Evolutionary conservation across 2,113 vertebrate genomes (phyloP).

Genomic region (Hepsetus odoe): DNA sequence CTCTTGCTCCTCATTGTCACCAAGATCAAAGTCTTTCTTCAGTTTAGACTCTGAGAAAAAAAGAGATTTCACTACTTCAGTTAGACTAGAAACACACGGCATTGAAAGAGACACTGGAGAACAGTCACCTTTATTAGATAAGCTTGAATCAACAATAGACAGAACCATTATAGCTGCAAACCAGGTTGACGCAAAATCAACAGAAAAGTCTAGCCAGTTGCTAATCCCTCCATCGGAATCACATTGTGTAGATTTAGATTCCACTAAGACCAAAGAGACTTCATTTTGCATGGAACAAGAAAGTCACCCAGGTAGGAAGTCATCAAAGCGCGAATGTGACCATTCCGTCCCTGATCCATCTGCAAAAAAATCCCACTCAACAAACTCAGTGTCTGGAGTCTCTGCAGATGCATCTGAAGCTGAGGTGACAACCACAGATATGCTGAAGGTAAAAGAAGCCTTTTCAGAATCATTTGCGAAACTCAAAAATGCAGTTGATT

Average conservation of each 20-base stretch:
- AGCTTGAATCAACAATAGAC: constrained; percentile 27
- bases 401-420: constrained; percentile 2
- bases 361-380: neutral
- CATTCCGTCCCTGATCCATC: neutral
- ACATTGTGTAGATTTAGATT: constrained; percentile 8
- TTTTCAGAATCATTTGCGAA: constrained; percentile 5
- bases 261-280: constrained; percentile 28
- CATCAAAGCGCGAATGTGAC: constrained; percentile 15
- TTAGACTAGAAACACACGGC: constrained; percentile 68
- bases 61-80: constrained; percentile 60
- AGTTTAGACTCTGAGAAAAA: constrained; percentile 46
- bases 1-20: constrained; percentile 56
- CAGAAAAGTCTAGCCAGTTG: constrained; percentile 1
- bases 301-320: constrained; percentile 13
- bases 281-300: constrained; percentile 2
- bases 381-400: neutral
- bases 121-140: constrained; percentile 14
- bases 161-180: constrained; percentile 21
- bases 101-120: constrained; percentile 62
- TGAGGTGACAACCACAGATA: constrained; percentile 1
- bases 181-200: constrained; percentile 9
- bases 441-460: constrained; percentile 4
- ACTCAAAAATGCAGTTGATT: neutral
- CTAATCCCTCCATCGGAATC: neutral
- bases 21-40: constrained; percentile 50